Conservation (phyloP, 2,888 invertebrate species). For the Phania funesta region DNA sequence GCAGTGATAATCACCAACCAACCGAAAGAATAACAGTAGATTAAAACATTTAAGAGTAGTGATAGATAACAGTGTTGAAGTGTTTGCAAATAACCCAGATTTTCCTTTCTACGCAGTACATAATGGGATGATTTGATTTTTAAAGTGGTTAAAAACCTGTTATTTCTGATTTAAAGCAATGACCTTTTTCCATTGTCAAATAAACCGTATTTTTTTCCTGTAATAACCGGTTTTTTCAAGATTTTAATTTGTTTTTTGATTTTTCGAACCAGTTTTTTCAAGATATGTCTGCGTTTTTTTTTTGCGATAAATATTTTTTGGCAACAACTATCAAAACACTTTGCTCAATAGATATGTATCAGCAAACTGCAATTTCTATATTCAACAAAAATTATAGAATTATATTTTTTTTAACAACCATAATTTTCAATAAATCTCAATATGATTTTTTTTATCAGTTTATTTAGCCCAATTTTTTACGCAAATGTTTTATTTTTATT, state of each 20-base stretch:
- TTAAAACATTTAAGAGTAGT: slow-evolving; percentile 9
- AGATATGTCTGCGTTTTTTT: background rate
- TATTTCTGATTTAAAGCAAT: background rate
- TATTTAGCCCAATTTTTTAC: too few relatives aligned
- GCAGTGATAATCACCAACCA: background rate
- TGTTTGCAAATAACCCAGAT: slow-evolving; percentile 9
- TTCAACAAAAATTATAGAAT: background rate
- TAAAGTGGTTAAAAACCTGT: background rate
- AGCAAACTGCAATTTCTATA: background rate
- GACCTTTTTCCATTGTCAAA: background rate
- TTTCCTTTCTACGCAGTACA: too few relatives aligned
- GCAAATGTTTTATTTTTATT: too few relatives aligned
- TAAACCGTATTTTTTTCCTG: background rate
- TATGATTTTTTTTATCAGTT: too few relatives aligned
- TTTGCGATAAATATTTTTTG: slow-evolving; percentile 11
- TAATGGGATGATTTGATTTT: background rate
- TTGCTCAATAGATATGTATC: background rate
- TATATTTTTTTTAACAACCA: too few relatives aligned
- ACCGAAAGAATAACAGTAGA: background rate
- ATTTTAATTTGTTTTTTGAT: background rate
- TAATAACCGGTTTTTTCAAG: background rate
- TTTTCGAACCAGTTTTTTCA: background rate
- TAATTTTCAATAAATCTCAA: too few relatives aligned
- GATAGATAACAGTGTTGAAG: slow-evolving; percentile 9
- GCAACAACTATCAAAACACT: background rate